Evolutionary conservation across 2,888 invertebrate species (phyloP).

Genomic region (Laothoe populi): DNA sequence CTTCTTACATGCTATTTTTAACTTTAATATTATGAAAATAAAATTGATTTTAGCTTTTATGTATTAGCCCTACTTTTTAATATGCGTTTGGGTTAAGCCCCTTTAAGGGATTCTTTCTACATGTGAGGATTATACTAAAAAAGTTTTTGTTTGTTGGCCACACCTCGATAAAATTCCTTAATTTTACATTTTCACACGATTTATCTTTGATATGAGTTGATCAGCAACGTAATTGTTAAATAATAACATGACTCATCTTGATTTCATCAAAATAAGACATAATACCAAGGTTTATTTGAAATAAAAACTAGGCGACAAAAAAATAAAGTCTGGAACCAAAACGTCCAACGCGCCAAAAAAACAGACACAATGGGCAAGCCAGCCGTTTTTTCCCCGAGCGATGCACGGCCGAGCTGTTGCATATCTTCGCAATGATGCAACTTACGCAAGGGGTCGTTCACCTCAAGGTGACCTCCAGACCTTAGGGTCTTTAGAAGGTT

Average conservation of each 20-base stretch:
- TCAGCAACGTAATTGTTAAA: too few species aligned
- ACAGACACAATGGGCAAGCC: not conserved
- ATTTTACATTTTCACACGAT: not conserved
- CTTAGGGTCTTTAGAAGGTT: slow-evolving; percentile 40
- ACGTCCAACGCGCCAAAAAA: slow-evolving; percentile 24
- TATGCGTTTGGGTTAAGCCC: too few species aligned
- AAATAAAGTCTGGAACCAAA: slow-evolving; percentile 29
- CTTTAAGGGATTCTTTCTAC: too few species aligned
- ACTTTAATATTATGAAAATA: too few species aligned
- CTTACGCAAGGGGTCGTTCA: slow-evolving; percentile 66
- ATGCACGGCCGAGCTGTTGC: slow-evolving; percentile 42
- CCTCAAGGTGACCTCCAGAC: slow-evolving; percentile 41
- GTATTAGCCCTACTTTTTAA: too few species aligned
- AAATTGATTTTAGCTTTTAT: too few species aligned
- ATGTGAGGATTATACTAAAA: too few species aligned
- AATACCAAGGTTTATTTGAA: not conserved
- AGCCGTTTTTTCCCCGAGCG: slow-evolving; percentile 31
- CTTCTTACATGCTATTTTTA: too few species aligned
- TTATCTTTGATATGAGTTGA: not conserved
- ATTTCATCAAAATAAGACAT: not conserved
- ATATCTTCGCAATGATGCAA: slow-evolving; percentile 69
- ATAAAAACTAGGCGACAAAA: not conserved
- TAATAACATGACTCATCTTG: not conserved
- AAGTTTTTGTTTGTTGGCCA: too few species aligned
- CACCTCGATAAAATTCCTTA: too few species aligned